Base-by-base conservation (phyloP, 1,140 invertebrate species). In the Achatina immaculata region DNA sequence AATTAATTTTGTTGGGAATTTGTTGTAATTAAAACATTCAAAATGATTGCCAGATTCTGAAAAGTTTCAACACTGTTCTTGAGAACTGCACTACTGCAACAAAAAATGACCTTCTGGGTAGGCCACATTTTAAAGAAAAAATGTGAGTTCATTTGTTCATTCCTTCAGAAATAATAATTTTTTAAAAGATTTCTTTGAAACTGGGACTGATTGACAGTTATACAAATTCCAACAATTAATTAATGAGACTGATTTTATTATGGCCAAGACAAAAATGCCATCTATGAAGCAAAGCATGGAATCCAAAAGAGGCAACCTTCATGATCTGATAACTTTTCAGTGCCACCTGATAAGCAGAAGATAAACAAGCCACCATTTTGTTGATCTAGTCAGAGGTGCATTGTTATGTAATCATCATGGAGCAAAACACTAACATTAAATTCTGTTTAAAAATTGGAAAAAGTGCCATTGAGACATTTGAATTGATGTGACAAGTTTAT, bases 91-190 rank as follows among this genome's bases (percentile, higher is more conserved):
- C 81, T 34, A 28, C 34, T 72, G 16, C 42, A 55, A 45, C 65
- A n/a, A 77, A 78, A 62, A 24, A 68, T 55, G 66, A 71, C 7
- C 40, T 82, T 6, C 42, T 81, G 65, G 16, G 7, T 45, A 68
- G 36, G 31, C 14, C 14, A 55, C 36, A 62, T 31, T 38, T 76
- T 19, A 71, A 43, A 36, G 31, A 72, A 36, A 82, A 72, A 66
- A 6, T 82, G 81, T 82, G 62, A 82, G 81, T 72, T 73, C 11
- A 9, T 65, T 58, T 40, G 31, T n/a, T 66, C n/a, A 43, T 34
- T 42, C 43, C n/a, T 51, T 14, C n/a, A 24, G 19, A 66, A n/a
- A 1, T 78, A 1, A 1, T 66, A 38, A n/a, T 42, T 66, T 66
- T 43, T 78, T 7, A n/a, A 1, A 2, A 3, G 19, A 1, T 36